These are phyloP conservation scores for Agelaius phoeniceus DNA, from an alignment of 2,113 vertebrate genomes.

Conservation along the genomic window DNA sequence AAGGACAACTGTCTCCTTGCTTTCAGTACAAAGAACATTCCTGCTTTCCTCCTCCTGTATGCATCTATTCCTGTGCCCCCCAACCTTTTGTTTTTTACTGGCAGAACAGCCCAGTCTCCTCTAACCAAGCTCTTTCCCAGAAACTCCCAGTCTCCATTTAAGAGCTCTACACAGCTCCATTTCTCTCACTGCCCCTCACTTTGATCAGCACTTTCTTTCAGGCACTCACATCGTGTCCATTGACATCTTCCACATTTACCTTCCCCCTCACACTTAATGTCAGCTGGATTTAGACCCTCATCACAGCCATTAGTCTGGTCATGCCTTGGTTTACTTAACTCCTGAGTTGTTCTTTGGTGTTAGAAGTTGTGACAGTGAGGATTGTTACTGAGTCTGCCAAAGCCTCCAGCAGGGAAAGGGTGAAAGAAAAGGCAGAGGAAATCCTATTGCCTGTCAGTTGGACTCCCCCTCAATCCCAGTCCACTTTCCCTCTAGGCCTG, in stretches of 20 bases:
- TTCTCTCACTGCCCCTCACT: not conserved
- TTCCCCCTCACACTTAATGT: not conserved
- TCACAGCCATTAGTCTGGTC: not conserved
- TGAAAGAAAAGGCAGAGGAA: constrained; percentile 3
- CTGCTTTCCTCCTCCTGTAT: not conserved
- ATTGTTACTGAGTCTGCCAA: not conserved
- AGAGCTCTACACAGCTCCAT: not conserved
- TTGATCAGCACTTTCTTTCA: not conserved
- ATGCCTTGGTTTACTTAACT: not conserved
- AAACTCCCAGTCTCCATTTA: not conserved
- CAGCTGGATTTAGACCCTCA: not conserved
- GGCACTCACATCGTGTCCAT: not conserved
- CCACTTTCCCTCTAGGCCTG: constrained; percentile 3
- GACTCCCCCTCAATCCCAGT: constrained; percentile 7
- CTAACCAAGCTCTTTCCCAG: not conserved
- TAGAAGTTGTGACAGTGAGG: not conserved
- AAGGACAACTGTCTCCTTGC: not conserved
- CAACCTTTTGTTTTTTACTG: not conserved
- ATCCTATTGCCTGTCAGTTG: not conserved
- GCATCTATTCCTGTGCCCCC: not conserved
- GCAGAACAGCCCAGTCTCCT: not conserved
- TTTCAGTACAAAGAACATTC: not conserved
- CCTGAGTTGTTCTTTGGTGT: not conserved
- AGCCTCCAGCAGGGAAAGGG: not conserved
- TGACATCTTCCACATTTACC: not conserved